phyloP scores from a whole-genome alignment of 1,140 invertebrate genomes.

The Thaumetopoea pityocampa region DNA sequence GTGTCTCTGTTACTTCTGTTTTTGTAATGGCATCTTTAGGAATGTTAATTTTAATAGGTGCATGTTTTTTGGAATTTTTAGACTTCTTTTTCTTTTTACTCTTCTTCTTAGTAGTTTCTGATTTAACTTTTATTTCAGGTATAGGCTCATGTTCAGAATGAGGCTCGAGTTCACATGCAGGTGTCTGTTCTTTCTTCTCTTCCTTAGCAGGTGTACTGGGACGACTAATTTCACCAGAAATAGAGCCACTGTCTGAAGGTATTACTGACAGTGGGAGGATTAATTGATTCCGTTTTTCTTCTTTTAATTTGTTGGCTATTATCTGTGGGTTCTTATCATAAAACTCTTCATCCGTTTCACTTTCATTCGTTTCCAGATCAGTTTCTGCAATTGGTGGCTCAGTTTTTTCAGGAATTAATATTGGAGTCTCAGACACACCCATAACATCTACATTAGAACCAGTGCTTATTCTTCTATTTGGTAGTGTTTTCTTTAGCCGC shows the following conservation, averaged over 20 bases:
- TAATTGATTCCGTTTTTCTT: conserved; percentile 84
- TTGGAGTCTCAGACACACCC: conserved; percentile 66
- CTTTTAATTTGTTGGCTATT: conserved; percentile 81
- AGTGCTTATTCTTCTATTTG: conserved; percentile 65
- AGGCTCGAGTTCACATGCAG: too few species aligned
- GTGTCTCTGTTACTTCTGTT: conserved; percentile 37
- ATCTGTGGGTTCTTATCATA: conserved; percentile 88
- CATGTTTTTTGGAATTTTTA: conserved; percentile 75
- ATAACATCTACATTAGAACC: conserved; percentile 74
- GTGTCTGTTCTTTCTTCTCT: conserved; percentile 43
- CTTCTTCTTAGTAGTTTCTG: conserved; percentile 66
- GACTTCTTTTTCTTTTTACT: conserved; percentile 77
- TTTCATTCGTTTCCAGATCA: conserved; percentile 88
- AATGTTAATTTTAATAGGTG: conserved; percentile 71
- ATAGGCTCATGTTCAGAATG: conserved; percentile 19
- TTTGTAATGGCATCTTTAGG: conserved; percentile 65
- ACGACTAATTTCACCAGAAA: conserved; percentile 77
- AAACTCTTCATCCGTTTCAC: conserved; percentile 90
- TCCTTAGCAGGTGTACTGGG: conserved; percentile 75
- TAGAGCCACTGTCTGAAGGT: conserved; percentile 78
- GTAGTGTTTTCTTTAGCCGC: conserved; percentile 44
- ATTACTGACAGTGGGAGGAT: conserved; percentile 77
- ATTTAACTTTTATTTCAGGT: conserved; percentile 62
- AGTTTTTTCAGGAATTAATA: conserved; percentile 59
- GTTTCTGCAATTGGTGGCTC: conserved; percentile 82